Evolutionary conservation across 2,113 vertebrate species (phyloP), one percentile per base, ranked within the genome.

Genomic region (Nothocercus nigrocapillus): DNA sequence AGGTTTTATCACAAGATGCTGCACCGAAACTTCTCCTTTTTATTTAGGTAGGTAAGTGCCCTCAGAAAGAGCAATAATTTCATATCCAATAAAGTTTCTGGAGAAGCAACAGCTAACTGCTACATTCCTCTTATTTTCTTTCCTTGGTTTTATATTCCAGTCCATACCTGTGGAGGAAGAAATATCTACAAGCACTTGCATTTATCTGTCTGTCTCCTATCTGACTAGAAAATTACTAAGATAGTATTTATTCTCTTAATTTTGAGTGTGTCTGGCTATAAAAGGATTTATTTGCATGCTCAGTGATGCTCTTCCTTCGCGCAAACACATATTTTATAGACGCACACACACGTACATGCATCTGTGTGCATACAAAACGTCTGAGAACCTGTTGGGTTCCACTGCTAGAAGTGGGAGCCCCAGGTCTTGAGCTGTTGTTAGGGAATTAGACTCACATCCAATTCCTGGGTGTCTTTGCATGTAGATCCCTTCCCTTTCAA

Each of bases 261-360:
- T 70, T 80, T 62, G 61, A 42, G 7, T 21, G 17, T 38, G 42
- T 34, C 54, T 82, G 66, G 14, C 51, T 69, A 3, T 25, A 42
- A 56, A 28, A 49, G 6, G 42, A 11, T 20, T 45, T 56, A 21
- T 58, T 49, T 77, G 68, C 36, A 3, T 27, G 70, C 51, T 67
- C 79, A 3, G 9, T 34, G 38, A 13, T 64, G 17, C n/a, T 44
- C 21, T 74, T 85, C 25, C 49, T 42, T 85, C 85, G 25, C 56
- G 18, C 59, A 30, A 59, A 20, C 63, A 5, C 8, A 5, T 73
- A 17, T 47, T 73, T 78, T 53, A 34, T n/a, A 13, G 11, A 6
- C 51, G 18, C 7, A 2, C 17, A 3, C 1, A 3, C 25, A 11
- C 5, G 2, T 14, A 4, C 1, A 5, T 22, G 12, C 34, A 10